Evolutionary conservation across 2,113 vertebrate genomes (phyloP).

Genomic region (Cichladusa arquata): DNA sequence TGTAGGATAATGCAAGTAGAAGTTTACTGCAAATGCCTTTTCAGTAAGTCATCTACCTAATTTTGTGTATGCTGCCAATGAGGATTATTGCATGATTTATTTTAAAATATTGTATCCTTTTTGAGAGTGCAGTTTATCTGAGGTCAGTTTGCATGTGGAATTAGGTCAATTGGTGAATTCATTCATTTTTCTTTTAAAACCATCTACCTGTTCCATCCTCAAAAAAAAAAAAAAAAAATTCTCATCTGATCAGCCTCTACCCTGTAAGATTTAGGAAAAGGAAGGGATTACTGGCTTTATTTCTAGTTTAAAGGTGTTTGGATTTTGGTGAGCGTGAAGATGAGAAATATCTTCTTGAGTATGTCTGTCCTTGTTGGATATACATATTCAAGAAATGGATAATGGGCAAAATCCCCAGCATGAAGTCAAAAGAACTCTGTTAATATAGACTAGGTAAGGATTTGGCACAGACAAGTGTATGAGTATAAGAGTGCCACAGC

Average conservation of each 20-base stretch:
- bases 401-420: slow-evolving; percentile 14
- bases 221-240: background rate
- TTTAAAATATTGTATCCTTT: background rate
- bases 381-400: slow-evolving; percentile 17
- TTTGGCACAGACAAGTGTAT: slow-evolving; percentile 12
- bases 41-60: background rate
- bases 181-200: background rate
- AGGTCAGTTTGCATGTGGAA: background rate
- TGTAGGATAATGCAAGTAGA: background rate
- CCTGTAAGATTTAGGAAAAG: background rate
- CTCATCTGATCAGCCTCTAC: background rate
- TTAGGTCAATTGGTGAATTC: background rate
- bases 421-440: slow-evolving; percentile 16
- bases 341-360: background rate
- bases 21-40: background rate
- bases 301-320: background rate
- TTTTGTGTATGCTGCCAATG: background rate
- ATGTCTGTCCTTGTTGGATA: background rate
- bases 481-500: slow-evolving; percentile 31
- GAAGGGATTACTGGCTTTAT: background rate
- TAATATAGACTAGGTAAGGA: slow-evolving; percentile 42
- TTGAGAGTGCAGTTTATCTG: background rate
- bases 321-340: background rate
- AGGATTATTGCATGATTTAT: background rate
- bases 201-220: background rate